Evolutionary conservation across 2,797 vertebrate genomes (phyloP), one percentile per base, ranked within the genome.

Genomic region (Danio kyathit): DNA sequence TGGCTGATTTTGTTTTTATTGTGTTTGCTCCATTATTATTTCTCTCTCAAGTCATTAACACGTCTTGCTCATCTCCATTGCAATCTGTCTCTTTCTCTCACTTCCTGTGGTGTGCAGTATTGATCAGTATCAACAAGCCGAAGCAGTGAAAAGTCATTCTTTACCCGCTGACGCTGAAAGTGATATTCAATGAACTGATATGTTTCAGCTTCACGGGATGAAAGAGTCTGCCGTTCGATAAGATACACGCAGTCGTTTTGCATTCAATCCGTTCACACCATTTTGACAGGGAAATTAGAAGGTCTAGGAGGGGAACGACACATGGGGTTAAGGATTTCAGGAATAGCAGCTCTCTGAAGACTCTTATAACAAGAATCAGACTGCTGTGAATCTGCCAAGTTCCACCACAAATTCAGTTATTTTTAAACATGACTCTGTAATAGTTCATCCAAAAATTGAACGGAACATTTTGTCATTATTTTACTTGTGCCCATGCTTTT

Each of bases 51-150:
- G 19, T 40, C 66, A 79, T 79, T 43, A 70, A 11, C 29, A 67
- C 11, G 5, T 43, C 43, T 69, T 52, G 13, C 60, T 64, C 59
- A 43, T 52, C 49, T 38, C 51, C 49, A n/a, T 56, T 65, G 40
- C 17, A 54, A 13, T 76, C 61, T 1, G 8, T 44, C 52, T 59
- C 49, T n/a, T 29, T 29, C 40, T 67, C 54, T 69, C 8, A 38
- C 12, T 76, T 40, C 54, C 21, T 12, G 60, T 3, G 21, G 43
- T 51, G 21, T 60, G 11, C 64, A 3, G 16, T 69, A 60, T 69
- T 69, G 65, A 78, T 69, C 54, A 19, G 11, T 51, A 69, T 69
- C 76, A 77, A 49, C 54, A 69, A 40, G 12, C 65, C 12, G n/a
- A 60, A 29, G n/a, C 19, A 46, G 46, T n/a, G 12, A 17, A 66